Evolutionary conservation across 2,888 invertebrate genomes (phyloP), one percentile per base, ranked within the genome.

Genomic region (Zele albiditarsus): DNA sequence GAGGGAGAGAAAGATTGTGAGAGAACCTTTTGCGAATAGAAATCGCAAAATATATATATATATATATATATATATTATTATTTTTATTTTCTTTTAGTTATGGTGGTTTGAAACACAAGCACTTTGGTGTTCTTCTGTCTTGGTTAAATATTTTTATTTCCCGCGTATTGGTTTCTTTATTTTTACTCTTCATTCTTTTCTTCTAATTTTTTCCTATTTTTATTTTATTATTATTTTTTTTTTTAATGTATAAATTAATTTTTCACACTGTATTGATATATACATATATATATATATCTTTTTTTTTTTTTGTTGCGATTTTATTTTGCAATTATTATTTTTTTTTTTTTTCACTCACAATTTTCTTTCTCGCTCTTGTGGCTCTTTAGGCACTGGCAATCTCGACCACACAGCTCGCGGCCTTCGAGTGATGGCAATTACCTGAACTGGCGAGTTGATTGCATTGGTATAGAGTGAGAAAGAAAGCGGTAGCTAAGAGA

Each of bases 11-110:
- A n/a, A n/a, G n/a, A n/a, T n/a, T n/a, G n/a, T n/a, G n/a, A n/a
- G n/a, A n/a, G n/a, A n/a, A n/a, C n/a, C 79, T 79, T 80, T 80
- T 77, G 78, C 77, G 79, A 80, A 80, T 80, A 79, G 78, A 75
- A 80, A 78, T 77, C 77, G 74, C 78, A 71, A 72, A 68, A 53
- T n/a, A n/a, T n/a, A n/a, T n/a, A n/a, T n/a, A 42, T 12, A 42
- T 12, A 42, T 12, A 42, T 12, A 42, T 10, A 12, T 42, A 12
- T 42, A 14, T 75, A 67, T 75, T 67, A 60, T 66, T 42, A 12
- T 60, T 63, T 42, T 42, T 31, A 6, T 31, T 53, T 66, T 68
- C 74, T 73, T 71, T 75, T 77, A 70, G 69, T 60, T 71, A 73
- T 73, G 71, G 74, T 77, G 71, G 71, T 66, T 74, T 77, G 70